Conservation (phyloP, 2,797 vertebrate species). For the Coregonus suidteri region DNA sequence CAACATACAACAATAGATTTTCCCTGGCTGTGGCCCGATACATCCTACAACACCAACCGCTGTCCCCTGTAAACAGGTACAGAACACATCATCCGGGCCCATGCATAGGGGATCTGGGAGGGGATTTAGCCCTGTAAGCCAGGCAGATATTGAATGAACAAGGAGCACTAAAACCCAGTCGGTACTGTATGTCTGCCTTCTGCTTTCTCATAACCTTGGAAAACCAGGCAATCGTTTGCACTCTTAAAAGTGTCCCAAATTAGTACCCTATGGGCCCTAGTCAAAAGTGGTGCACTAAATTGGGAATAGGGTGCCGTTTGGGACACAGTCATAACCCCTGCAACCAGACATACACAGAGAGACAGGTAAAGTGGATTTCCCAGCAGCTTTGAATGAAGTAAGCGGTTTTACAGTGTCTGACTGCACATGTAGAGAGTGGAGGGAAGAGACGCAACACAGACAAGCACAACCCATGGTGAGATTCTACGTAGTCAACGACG, state of each 20-base stretch:
- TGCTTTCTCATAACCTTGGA: slow-evolving; percentile 32
- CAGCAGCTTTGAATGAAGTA: neutral
- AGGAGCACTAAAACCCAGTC: slow-evolving; percentile 42
- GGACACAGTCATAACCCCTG: neutral
- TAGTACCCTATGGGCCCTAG: no score
- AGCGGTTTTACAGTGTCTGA: slow-evolving; percentile 1
- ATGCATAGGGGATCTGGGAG: slow-evolving; percentile 17
- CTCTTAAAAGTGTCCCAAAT: slow-evolving; percentile 17
- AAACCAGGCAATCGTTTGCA: slow-evolving; percentile 44
- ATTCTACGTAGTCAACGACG: slow-evolving; percentile 1
- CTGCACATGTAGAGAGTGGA: slow-evolving; percentile 6
- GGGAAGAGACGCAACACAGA: slow-evolving; percentile 3
- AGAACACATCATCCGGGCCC: slow-evolving; percentile 47
- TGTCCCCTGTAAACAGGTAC: slow-evolving; percentile 19
- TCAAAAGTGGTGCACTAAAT: neutral
- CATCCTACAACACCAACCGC: slow-evolving; percentile 37
- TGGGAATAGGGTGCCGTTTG: no score
- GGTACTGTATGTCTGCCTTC: slow-evolving; percentile 15
- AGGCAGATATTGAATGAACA: slow-evolving; percentile 47
- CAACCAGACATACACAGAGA: neutral
- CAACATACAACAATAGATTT: neutral
- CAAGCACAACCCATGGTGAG: neutral
- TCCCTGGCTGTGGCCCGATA: neutral
- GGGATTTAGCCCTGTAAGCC: slow-evolving; percentile 53
- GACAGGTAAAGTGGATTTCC: neutral